Percentiles rank a stretch among this genome's conserved stretches.
Evolutionary conservation across 2,797 vertebrate genomes (phyloP).

Genomic region (Poeciliopsis turneri): DNA sequence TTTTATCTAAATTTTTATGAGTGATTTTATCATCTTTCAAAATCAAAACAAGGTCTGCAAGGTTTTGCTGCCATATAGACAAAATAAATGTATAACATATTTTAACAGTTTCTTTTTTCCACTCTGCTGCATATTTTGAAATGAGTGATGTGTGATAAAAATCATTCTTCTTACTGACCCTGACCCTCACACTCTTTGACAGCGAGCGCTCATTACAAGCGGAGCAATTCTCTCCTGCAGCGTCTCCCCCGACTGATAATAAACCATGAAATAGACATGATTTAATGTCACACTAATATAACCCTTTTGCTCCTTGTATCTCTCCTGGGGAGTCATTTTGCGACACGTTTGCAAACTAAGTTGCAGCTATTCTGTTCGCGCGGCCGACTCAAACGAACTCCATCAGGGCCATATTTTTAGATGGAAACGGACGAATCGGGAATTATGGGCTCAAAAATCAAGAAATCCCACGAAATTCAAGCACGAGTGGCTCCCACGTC

Average conservation of each 20-base stretch:
- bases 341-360: not conserved
- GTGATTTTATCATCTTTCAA: slow-evolving; percentile 29
- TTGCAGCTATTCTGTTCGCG: not conserved
- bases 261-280: slow-evolving; percentile 20
- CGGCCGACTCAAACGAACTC: not conserved
- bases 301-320: not conserved
- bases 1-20: slow-evolving; percentile 9
- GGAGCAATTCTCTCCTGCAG: slow-evolving; percentile 21
- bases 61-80: not conserved
- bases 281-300: slow-evolving; percentile 18
- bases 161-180: slow-evolving; percentile 12
- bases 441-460: not conserved
- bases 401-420: not conserved
- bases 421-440: not conserved
- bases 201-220: slow-evolving; percentile 26
- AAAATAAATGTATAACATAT: not conserved
- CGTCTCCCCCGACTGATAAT: slow-evolving; percentile 4
- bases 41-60: not conserved
- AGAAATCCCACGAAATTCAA: not conserved
- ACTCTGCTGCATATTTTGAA: not conserved
- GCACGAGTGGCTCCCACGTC: not conserved
- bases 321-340: not conserved
- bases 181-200: slow-evolving; percentile 15
- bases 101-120: not conserved
- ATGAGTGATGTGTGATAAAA: not conserved